Percentiles rank a stretch among this genome's conserved stretches.
These are phyloP conservation scores for Archips crataeganus DNA, from an alignment of 2,888 invertebrate species.

Conservation along the genomic window DNA sequence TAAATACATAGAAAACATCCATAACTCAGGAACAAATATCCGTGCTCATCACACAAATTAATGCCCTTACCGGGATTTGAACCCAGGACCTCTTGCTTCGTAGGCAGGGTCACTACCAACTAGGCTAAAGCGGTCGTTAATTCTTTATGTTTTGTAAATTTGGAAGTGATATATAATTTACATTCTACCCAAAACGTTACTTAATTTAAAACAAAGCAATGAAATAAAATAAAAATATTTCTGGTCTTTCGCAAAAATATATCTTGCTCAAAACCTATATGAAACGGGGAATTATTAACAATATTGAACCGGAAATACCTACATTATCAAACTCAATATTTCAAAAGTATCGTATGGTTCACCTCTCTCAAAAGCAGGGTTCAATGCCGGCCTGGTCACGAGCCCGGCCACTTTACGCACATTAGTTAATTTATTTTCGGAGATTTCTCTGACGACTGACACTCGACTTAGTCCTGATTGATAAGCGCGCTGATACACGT, in stretches of 20 bases:
- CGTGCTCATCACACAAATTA: too few species aligned
- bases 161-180: too few species aligned
- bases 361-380: conserved; percentile 67
- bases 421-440: conserved; percentile 77
- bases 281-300: conserved; percentile 43
- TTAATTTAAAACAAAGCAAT: too few species aligned
- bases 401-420: conserved; percentile 75
- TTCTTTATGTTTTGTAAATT: too few species aligned
- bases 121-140: too few species aligned
- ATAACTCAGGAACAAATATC: too few species aligned
- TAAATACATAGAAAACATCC: too few species aligned
- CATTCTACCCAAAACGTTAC: too few species aligned
- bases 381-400: conserved; percentile 77
- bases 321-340: conserved; percentile 73
- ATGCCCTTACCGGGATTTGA: too few species aligned
- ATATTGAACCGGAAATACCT: conserved; percentile 70
- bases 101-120: too few species aligned
- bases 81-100: too few species aligned
- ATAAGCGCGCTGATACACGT: conserved; percentile 59
- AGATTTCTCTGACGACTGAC: conserved; percentile 71
- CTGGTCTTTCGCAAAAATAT: not conserved
- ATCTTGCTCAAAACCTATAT: not conserved
- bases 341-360: conserved; percentile 66
- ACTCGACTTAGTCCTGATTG: conserved; percentile 58
- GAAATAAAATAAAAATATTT: not conserved